phyloP scores from a whole-genome alignment of 2,888 invertebrate genomes.

The Morpho achilles region DNA sequence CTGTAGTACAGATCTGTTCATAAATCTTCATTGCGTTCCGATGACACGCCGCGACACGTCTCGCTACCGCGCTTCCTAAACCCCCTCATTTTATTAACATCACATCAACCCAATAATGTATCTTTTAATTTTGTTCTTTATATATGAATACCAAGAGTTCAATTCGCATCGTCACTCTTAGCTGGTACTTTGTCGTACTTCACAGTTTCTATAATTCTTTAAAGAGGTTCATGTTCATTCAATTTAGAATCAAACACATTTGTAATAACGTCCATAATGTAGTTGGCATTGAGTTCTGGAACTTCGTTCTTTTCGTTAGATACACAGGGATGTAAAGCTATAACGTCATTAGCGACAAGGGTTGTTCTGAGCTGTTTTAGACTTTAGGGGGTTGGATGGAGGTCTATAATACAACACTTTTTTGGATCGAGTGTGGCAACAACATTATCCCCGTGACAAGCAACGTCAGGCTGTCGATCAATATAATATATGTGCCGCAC shows the following conservation, averaged over 20 bases:
- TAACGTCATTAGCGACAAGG: conserved; percentile 42
- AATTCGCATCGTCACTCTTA: conserved; percentile 9
- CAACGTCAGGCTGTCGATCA: conserved; percentile 77
- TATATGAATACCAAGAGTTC: conserved; percentile 4
- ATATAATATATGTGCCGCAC: conserved; percentile 76
- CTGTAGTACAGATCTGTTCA: conserved; percentile 67
- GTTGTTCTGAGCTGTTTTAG: conserved; percentile 26
- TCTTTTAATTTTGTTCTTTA: conserved; percentile 35
- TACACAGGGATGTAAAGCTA: conserved; percentile 45
- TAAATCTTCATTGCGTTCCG: conserved; percentile 78
- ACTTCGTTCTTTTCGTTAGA: conserved; percentile 73
- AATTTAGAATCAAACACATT: conserved; percentile 42
- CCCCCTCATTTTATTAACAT: conserved; percentile 38
- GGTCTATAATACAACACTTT: conserved; percentile 31
- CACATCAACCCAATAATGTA: conserved; percentile 35
- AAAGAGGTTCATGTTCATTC: conserved; percentile 37
- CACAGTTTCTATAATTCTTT: conserved; percentile 52
- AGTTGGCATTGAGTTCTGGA: conserved; percentile 41
- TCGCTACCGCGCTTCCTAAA: conserved; percentile 69
- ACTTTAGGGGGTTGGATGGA: conserved; percentile 27
- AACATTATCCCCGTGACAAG: conserved; percentile 78
- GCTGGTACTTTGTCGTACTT: conserved; percentile 51
- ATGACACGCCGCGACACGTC: conserved; percentile 78
- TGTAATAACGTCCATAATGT: conserved; percentile 50
- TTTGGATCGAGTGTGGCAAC: conserved; percentile 56